Conservation (phyloP, 2,113 vertebrate genomes). For the Anarrhichthys ocellatus region DNA sequence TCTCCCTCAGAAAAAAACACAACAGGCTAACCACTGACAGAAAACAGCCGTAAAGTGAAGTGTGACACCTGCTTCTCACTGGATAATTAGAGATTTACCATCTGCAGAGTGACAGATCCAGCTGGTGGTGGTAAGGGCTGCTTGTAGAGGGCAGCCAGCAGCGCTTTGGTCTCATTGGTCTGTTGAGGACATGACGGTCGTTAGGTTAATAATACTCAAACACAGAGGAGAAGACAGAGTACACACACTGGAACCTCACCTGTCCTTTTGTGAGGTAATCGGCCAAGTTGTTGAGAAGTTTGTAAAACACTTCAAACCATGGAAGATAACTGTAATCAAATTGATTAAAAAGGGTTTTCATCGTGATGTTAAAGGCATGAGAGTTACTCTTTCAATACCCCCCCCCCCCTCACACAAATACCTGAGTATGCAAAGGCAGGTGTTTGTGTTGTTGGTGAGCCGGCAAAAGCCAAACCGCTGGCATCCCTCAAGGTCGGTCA, state of each 20-base stretch:
- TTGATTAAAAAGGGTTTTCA: not conserved
- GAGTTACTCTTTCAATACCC: not conserved
- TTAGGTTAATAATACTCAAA: not conserved
- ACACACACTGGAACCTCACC: slow-evolving; percentile 73
- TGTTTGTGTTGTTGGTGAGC: slow-evolving; percentile 83
- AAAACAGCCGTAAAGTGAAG: slow-evolving; percentile 26
- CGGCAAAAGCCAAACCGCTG: slow-evolving; percentile 93
- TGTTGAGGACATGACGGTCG: slow-evolving; percentile 49
- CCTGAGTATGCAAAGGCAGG: slow-evolving; percentile 92
- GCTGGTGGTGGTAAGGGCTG: slow-evolving; percentile 78
- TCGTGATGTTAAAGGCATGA: not conserved
- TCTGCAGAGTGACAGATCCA: slow-evolving; percentile 79
- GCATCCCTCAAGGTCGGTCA: slow-evolving; percentile 90
- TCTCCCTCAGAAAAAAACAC: slow-evolving; percentile 80
- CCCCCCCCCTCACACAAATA: slow-evolving; percentile 38
- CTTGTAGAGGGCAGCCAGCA: slow-evolving; percentile 82
- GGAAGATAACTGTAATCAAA: slow-evolving; percentile 86
- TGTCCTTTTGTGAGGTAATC: slow-evolving; percentile 88
- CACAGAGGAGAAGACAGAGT: not conserved
- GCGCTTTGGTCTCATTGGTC: slow-evolving; percentile 82
- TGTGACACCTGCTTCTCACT: not conserved
- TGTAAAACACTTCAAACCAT: slow-evolving; percentile 95
- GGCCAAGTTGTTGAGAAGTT: slow-evolving; percentile 90
- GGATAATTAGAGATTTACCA: slow-evolving; percentile 80
- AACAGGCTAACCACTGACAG: slow-evolving; percentile 55